phyloP scores from a whole-genome alignment of 2,113 vertebrate genomes.

The Hippocampus abdominalis region DNA sequence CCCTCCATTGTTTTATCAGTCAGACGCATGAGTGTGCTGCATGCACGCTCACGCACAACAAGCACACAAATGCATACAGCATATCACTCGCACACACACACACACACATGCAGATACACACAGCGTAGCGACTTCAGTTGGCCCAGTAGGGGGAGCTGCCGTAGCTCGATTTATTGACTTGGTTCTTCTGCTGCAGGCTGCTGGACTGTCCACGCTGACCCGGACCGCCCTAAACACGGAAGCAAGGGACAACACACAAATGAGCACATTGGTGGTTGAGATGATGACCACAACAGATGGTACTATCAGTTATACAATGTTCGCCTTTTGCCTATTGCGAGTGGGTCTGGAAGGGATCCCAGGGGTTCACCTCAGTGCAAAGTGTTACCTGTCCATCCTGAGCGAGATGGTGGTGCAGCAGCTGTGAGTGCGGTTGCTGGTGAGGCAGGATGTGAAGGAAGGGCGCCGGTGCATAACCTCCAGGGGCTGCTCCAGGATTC shows the following conservation, averaged over 20 bases:
- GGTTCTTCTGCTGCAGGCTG: constrained; percentile 96
- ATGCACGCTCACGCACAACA: constrained; percentile 16
- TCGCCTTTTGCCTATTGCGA: not conserved
- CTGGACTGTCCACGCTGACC: constrained; percentile 90
- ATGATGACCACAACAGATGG: too few species aligned
- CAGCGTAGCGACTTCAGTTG: constrained; percentile 75
- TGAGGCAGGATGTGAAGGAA: constrained; percentile 98
- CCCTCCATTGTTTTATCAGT: constrained; percentile 51
- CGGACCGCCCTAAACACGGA: constrained; percentile 78
- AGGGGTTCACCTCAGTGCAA: not conserved
- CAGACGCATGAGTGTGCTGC: constrained; percentile 33
- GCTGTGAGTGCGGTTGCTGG: constrained; percentile 96
- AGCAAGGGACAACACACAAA: not conserved
- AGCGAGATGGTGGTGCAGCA: constrained; percentile 96
- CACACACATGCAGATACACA: constrained; percentile 9
- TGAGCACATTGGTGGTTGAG: not conserved
- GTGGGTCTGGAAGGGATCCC: not conserved
- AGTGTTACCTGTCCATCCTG: constrained; percentile 93
- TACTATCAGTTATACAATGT: too few species aligned
- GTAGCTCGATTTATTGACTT: constrained; percentile 96
- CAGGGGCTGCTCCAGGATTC: constrained; percentile 88
- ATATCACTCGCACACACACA: too few species aligned
- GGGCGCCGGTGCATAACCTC: constrained; percentile 88
- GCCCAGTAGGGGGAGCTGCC: constrained; percentile 96
- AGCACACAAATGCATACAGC: not conserved